Evolutionary conservation across 1,140 invertebrate species (phyloP), one percentile per base, ranked within the genome.

Genomic region (Drosophila chauvacae): DNA sequence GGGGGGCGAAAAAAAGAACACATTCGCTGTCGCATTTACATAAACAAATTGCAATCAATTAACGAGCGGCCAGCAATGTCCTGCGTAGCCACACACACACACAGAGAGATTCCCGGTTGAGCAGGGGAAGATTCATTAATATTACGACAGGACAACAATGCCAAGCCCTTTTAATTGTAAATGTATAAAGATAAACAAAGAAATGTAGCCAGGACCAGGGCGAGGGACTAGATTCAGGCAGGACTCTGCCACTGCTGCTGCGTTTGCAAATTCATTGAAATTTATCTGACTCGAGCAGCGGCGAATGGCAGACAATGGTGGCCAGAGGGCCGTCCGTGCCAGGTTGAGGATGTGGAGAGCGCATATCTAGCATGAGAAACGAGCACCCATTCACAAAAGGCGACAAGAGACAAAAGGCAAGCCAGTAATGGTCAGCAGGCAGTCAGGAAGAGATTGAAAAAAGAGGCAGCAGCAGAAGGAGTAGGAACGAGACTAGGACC

Each of bases 161-260:
- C 48, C 51, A 75, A 77, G 78, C 86, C 86, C 81, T 90, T 90
- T 90, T 90, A 90, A 90, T 88, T 90, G 85, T 85, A 75, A 90
- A 90, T 81, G 81, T 90, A 76, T 79, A 81, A 81, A 85, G 85
- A 88, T 88, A 88, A 88, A 88, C 85, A 88, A 90, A 88, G 85
- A 90, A 90, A 81, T 90, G 85, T 81, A 79, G 68, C 79, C 79
- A 65, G 72, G 53, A 69, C 47, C 42, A 61, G 47, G 37, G 63
- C 18, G 16, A 35, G 39, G 48, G 41, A 55, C 69, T 61, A 42
- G 66, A 51, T 53, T 18, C 55, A 51, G 58, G 59, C 47, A 51
- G 58, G 59, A 50, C 47, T 37, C 33, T 23, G 44, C 7, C 30
- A 33, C 30, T 33, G 51, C 41, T 74, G 81, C 81, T 81, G 63